These are phyloP conservation scores for Ellobium chinense DNA, from an alignment of 2,888 invertebrate genomes.

Conservation along the genomic window DNA sequence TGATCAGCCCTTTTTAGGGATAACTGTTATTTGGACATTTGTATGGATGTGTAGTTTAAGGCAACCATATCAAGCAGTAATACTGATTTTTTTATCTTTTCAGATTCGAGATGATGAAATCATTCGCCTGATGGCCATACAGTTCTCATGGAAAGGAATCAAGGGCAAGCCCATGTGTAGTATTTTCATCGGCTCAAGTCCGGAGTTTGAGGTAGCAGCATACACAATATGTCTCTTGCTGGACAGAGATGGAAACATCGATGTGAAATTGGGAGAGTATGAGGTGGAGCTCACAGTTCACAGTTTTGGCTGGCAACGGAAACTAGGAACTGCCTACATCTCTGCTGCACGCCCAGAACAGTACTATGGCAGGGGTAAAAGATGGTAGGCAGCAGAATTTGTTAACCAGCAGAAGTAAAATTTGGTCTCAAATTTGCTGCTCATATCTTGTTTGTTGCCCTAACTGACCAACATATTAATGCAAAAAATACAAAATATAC, in stretches of 20 bases:
- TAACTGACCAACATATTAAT: no score
- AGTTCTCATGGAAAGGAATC: slow-evolving; percentile 75
- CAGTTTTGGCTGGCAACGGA: slow-evolving; percentile 61
- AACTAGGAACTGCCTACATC: slow-evolving; percentile 72
- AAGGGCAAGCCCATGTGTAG: slow-evolving; percentile 76
- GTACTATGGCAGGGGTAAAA: background rate
- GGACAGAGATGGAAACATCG: slow-evolving; percentile 57
- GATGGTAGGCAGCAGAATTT: no score
- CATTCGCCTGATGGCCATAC: slow-evolving; percentile 74
- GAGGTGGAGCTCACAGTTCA: slow-evolving; percentile 72
- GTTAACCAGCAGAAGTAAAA: no score
- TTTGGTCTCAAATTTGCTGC: no score
- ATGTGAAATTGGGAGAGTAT: slow-evolving; percentile 73
- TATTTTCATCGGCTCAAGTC: slow-evolving; percentile 77
- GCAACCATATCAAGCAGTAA: no score
- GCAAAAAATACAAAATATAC: no score
- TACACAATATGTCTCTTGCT: slow-evolving; percentile 74
- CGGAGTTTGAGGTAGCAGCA: slow-evolving; percentile 78
- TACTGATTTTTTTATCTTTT: background rate
- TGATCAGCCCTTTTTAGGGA: no score
- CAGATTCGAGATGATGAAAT: slow-evolving; percentile 71
- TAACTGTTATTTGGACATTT: no score
- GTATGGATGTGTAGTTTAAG: no score
- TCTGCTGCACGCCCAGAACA: slow-evolving; percentile 63
- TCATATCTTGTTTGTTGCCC: no score